Evolutionary conservation across 2,797 vertebrate species (phyloP).

Genomic region (Enteromius afrohamiltoni): DNA sequence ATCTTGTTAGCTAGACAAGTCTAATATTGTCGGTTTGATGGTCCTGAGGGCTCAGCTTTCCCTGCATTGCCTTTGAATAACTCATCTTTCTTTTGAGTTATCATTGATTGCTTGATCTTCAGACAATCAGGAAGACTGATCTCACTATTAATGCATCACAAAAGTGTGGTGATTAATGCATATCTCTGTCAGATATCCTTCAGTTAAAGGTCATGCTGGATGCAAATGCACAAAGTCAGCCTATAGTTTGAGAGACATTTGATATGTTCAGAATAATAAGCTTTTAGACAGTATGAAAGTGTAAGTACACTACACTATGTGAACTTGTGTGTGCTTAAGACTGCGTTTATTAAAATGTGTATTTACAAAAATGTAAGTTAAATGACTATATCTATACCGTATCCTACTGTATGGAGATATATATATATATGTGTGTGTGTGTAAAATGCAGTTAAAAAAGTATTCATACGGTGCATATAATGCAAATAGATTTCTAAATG

Average conservation of each 20-base stretch:
- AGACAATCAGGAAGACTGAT: constrained; percentile 30
- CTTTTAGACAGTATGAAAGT: too few species aligned
- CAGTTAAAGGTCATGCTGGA: constrained; percentile 12
- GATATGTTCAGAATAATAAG: not conserved
- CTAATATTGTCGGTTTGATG: constrained; percentile 50
- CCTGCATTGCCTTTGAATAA: constrained; percentile 49
- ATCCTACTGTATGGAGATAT: too few species aligned
- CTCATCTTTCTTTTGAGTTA: constrained; percentile 42
- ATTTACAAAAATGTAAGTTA: not conserved
- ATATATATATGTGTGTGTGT: too few species aligned
- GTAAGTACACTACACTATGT: not conserved
- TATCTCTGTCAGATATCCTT: constrained; percentile 16
- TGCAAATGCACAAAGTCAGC: not conserved
- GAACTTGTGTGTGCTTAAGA: not conserved
- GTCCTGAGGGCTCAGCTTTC: constrained; percentile 52
- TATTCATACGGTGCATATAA: not conserved
- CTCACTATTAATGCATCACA: not conserved
- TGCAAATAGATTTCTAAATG: not conserved
- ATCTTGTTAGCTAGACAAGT: constrained; percentile 50
- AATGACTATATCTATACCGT: too few species aligned
- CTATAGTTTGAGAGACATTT: not conserved
- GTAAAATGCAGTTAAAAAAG: too few species aligned
- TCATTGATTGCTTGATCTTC: constrained; percentile 45
- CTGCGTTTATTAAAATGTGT: not conserved
- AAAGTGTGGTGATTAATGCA: constrained; percentile 29